Conservation (phyloP, 2,888 invertebrate species). For the Spodoptera picta region DNA sequence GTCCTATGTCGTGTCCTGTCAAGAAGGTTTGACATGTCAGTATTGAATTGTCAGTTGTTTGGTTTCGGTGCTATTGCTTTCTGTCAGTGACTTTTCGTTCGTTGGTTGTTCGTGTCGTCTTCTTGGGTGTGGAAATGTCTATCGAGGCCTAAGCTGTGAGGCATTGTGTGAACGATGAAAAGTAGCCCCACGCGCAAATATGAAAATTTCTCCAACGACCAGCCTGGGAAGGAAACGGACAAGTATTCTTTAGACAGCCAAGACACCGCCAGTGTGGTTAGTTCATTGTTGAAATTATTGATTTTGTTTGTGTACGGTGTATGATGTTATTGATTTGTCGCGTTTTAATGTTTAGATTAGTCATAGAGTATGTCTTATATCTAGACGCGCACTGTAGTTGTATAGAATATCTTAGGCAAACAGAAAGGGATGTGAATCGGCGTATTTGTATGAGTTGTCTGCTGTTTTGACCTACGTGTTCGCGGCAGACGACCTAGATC, state of each 20-base stretch:
- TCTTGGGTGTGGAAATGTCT: slow-evolving; percentile 78
- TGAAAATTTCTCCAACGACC: slow-evolving; percentile 84
- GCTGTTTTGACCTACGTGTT: slow-evolving; percentile 42
- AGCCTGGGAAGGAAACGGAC: slow-evolving; percentile 83
- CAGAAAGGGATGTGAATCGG: slow-evolving; percentile 25
- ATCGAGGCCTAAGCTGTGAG: slow-evolving; percentile 76
- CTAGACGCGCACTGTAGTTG: slow-evolving; percentile 11
- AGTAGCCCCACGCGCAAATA: slow-evolving; percentile 86
- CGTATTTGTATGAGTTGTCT: slow-evolving; percentile 1
- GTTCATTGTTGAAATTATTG: slow-evolving; percentile 81
- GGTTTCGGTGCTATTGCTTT: slow-evolving; percentile 18
- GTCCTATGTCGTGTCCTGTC: slow-evolving; percentile 18
- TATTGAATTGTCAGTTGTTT: slow-evolving; percentile 31
- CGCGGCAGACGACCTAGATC: slow-evolving; percentile 66
- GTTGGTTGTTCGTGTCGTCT: slow-evolving; percentile 74
- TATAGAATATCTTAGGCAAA: slow-evolving; percentile 9
- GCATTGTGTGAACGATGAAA: slow-evolving; percentile 85
- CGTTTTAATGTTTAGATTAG: slow-evolving; percentile 62
- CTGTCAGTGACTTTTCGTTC: slow-evolving; percentile 71
- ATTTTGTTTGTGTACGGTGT: slow-evolving; percentile 82
- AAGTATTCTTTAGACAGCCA: slow-evolving; percentile 87
- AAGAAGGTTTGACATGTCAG: slow-evolving; percentile 19
- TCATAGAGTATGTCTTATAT: slow-evolving; percentile 42
- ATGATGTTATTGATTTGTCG: slow-evolving; percentile 80
- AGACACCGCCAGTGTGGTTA: slow-evolving; percentile 87